phyloP scores from a whole-genome alignment of 2,113 vertebrate genomes.

The Oryzias melastigma region DNA sequence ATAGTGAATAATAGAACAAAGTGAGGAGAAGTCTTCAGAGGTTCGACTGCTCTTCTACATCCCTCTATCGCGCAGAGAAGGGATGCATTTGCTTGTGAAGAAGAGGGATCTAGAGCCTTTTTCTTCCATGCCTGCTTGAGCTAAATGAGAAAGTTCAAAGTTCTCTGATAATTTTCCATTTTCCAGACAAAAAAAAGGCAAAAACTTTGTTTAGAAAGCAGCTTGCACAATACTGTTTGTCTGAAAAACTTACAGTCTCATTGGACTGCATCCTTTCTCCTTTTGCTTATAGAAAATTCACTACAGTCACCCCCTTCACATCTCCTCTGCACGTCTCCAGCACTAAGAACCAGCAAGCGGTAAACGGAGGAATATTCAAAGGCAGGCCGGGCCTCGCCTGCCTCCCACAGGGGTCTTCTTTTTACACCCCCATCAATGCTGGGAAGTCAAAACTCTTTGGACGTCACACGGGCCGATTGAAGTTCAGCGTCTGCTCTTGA shows the following conservation, averaged over 20 bases:
- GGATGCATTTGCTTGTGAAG: constrained; percentile 23
- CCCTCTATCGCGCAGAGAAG: constrained; percentile 51
- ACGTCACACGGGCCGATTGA: constrained; percentile 74
- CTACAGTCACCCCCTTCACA: constrained; percentile 26
- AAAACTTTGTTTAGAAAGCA: constrained; percentile 23
- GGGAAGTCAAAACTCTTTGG: constrained; percentile 71
- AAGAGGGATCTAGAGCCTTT: constrained; percentile 26
- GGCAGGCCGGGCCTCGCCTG: constrained; percentile 46
- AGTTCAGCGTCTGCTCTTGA: constrained; percentile 66
- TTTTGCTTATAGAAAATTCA: constrained; percentile 64
- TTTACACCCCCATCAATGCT: constrained; percentile 41
- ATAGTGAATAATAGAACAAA: constrained; percentile 87
- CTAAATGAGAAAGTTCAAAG: constrained; percentile 19
- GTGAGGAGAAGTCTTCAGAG: constrained; percentile 77
- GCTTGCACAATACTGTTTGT: constrained; percentile 10
- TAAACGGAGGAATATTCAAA: constrained; percentile 71
- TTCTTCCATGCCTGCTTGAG: constrained; percentile 18
- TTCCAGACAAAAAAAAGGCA: constrained; percentile 4
- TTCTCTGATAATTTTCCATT: constrained; percentile 16
- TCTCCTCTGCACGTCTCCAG: constrained; percentile 48
- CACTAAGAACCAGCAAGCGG: constrained; percentile 56
- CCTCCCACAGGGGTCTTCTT: constrained; percentile 62
- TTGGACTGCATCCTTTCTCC: constrained; percentile 6
- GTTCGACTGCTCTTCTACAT: constrained; percentile 71
- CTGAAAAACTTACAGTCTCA: constrained; percentile 22